Percentiles rank a stretch among this genome's conserved stretches.
Conservation (phyloP, 2,797 vertebrate species). For the Enteromius paludinosus region DNA sequence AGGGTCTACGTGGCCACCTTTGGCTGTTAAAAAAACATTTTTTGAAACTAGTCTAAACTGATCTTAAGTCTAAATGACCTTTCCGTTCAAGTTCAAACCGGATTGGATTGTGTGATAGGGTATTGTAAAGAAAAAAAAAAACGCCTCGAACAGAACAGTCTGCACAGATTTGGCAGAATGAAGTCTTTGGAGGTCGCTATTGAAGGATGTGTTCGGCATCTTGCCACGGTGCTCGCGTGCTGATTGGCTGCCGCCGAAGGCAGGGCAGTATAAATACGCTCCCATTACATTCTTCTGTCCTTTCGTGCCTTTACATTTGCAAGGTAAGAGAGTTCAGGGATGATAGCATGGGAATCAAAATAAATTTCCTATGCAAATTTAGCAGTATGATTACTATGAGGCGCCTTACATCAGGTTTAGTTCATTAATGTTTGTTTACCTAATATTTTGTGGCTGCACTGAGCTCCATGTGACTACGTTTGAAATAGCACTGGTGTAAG, state of each 20-base stretch:
- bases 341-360: background rate
- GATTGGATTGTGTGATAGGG: background rate
- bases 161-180: conserved; percentile 4
- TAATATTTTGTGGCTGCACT: background rate
- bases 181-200: background rate
- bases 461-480: background rate
- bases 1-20: background rate
- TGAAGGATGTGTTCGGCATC: conserved; percentile 21
- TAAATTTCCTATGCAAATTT: background rate
- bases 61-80: background rate
- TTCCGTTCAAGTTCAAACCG: background rate
- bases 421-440: background rate
- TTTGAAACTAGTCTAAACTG: background rate
- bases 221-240: background rate
- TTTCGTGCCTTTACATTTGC: conserved; percentile 41
- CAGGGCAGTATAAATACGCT: conserved; percentile 71
- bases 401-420: background rate
- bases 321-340: conserved; percentile 23
- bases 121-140: background rate
- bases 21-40: background rate
- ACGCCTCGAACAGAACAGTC: background rate
- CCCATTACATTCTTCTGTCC: conserved; percentile 50
- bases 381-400: background rate
- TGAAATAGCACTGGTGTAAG: conserved; percentile 1
- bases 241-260: conserved; percentile 63